Conservation (phyloP, 2,888 invertebrate species). For the Cryptocephalus moraei region DNA sequence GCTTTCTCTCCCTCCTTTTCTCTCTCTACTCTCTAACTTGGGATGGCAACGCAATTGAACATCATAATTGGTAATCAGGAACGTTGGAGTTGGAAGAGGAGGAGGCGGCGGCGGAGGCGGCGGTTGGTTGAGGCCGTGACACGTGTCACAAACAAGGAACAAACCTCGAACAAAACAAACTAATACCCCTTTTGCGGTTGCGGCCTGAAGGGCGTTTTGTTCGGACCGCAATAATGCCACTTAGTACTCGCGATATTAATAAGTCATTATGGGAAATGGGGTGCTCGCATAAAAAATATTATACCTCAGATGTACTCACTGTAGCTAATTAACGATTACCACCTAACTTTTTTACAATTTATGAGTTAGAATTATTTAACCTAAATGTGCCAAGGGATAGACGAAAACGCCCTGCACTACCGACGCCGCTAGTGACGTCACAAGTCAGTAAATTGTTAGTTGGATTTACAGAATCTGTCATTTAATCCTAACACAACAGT, state of each 20-base stretch:
- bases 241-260: neutral
- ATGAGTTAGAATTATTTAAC: too few species aligned
- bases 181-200: constrained; percentile 15
- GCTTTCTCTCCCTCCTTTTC: neutral
- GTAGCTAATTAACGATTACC: too few species aligned
- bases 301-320: too few species aligned
- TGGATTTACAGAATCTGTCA: too few species aligned
- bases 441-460: too few species aligned
- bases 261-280: too few species aligned
- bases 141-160: constrained; percentile 30
- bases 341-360: too few species aligned
- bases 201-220: constrained; percentile 6
- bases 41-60: constrained; percentile 28
- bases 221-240: constrained; percentile 9
- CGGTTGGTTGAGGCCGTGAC: constrained; percentile 25
- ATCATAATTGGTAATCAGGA: constrained; percentile 34
- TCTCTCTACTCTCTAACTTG: neutral
- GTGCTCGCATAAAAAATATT: too few species aligned
- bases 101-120: constrained; percentile 8
- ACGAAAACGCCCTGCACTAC: too few species aligned
- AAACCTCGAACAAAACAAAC: constrained; percentile 3
- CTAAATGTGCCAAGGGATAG: too few species aligned
- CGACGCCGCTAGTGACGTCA: too few species aligned
- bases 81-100: constrained; percentile 31
- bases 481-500: too few species aligned